Evolutionary conservation across 2,888 invertebrate species (phyloP), one percentile per base, ranked within the genome.

Genomic region (Piscicola geometra): DNA sequence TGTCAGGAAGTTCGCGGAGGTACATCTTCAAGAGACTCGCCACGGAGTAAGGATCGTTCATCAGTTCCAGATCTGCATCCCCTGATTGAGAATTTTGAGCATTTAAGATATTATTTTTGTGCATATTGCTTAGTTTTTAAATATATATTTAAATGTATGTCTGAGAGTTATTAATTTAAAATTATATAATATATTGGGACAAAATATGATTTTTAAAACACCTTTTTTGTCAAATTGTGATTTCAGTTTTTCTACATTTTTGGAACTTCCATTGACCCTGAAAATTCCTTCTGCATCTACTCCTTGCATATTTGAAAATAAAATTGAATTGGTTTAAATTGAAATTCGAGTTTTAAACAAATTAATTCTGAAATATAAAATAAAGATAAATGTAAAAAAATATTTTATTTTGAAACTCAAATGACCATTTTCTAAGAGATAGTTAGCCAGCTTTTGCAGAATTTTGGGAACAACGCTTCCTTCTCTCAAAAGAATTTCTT

Each of bases 1-100:
- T 81, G 25, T 84, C 83, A 0, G 85, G 84, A 73, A 89, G 82
- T 81, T 89, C 89, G 79, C 88, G 84, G 47, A 89, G 84, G 82
- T 88, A 89, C 75, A 88, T 85, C 77, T 88, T 87, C 52, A 89
- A 86, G 66, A 89, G 82, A 1, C 88, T 87, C 0, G 88, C 89
- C 9, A 88, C 88, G 1, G 88, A 88, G 77, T 88, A 86, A 35
- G 88, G 85, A 80, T 88, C 88, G 18, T 85, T 86, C 66, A 84
- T 84, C 77, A 87, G 87, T 77, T 67, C 12, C 60, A 89, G 83
- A 79, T 88, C 87, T 52, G 88, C 88, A 81, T 88, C 88, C 1
- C 60, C 60, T 56, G 25, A 15, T 9, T 9, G 12, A 47, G 21
- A 47, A 21, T 15, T 47, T 47, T 9, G 9, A 47, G 50, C 21